phyloP scores from a whole-genome alignment of 2,113 vertebrate species.

The Glaucidium brasilianum region DNA sequence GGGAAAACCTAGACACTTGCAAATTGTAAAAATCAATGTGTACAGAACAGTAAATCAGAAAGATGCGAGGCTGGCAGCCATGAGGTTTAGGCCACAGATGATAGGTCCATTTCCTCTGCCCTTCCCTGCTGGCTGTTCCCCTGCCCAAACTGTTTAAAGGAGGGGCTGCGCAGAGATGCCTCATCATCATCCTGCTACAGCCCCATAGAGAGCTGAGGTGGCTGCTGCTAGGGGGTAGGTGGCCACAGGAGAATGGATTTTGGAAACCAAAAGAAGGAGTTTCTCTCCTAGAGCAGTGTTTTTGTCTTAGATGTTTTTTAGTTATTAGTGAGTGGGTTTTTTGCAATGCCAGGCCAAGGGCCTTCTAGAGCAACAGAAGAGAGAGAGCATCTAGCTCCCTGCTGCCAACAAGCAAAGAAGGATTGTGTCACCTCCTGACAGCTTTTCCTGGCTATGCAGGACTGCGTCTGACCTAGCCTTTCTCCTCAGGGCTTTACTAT shows the following conservation, averaged over 20 bases:
- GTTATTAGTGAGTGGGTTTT: not conserved
- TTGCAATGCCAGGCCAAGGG: not conserved
- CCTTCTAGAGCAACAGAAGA: not conserved
- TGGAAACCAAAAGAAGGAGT: not conserved
- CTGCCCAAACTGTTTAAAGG: not conserved
- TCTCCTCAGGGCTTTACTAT: slow-evolving; percentile 28
- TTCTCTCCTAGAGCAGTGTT: not conserved
- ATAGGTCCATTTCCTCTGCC: not conserved
- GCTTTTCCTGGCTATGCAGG: slow-evolving; percentile 2
- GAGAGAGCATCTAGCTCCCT: not conserved
- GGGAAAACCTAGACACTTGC: not conserved
- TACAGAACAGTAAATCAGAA: not conserved
- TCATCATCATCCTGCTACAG: not conserved
- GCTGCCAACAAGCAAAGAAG: slow-evolving; percentile 21
- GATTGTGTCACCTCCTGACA: slow-evolving; percentile 16
- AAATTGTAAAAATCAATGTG: not conserved
- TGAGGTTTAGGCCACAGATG: not conserved
- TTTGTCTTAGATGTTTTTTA: not conserved
- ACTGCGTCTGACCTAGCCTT: not conserved
- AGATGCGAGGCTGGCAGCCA: not conserved
- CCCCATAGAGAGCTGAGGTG: not conserved
- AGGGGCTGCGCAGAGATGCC: not conserved
- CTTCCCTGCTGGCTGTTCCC: not conserved
- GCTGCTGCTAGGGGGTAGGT: not conserved
- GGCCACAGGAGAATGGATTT: not conserved